Percentiles rank a stretch among this genome's conserved stretches.
These are phyloP conservation scores for Trichopria drosophilae DNA, from an alignment of 2,888 invertebrate species.

Conservation along the genomic window DNA sequence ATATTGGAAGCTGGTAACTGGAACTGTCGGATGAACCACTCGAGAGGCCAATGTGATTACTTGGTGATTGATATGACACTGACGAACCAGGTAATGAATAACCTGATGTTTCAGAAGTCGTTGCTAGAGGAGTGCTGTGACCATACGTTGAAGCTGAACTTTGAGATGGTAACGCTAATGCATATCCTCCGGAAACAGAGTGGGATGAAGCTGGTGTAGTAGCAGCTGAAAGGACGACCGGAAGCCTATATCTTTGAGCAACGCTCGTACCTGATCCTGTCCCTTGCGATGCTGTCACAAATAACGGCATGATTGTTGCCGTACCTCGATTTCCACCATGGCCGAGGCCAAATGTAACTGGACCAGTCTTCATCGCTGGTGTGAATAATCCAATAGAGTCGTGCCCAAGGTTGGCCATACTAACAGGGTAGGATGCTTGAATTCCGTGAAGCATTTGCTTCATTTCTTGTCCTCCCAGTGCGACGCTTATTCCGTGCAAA, in stretches of 20 bases:
- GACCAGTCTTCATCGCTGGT: conserved; percentile 47
- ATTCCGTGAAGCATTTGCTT: background rate
- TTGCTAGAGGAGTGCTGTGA: conserved; percentile 38
- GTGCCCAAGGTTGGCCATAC: conserved; percentile 31
- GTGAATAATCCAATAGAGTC: conserved; percentile 37
- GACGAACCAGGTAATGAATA: conserved; percentile 36
- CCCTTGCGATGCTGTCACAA: conserved; percentile 13
- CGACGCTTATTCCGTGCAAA: conserved; percentile 7
- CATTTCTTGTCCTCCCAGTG: too few species aligned
- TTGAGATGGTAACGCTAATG: conserved; percentile 23
- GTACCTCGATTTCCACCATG: conserved; percentile 7
- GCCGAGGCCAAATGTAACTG: conserved; percentile 50
- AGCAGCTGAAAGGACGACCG: too few species aligned
- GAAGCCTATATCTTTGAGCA: too few species aligned
- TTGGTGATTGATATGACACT: conserved; percentile 37
- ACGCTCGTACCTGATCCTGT: too few species aligned
- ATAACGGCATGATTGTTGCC: conserved; percentile 5
- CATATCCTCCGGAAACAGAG: conserved; percentile 40
- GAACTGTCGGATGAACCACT: conserved; percentile 45
- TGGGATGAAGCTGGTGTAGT: conserved; percentile 43
- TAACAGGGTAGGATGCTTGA: conserved; percentile 17
- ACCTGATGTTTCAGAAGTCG: conserved; percentile 32
- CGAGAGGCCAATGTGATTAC: conserved; percentile 28
- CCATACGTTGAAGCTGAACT: conserved; percentile 31
- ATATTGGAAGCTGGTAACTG: conserved; percentile 45